These are phyloP conservation scores for Didymodactylos carnosus DNA, from an alignment of 2,888 invertebrate species.

Conservation along the genomic window DNA sequence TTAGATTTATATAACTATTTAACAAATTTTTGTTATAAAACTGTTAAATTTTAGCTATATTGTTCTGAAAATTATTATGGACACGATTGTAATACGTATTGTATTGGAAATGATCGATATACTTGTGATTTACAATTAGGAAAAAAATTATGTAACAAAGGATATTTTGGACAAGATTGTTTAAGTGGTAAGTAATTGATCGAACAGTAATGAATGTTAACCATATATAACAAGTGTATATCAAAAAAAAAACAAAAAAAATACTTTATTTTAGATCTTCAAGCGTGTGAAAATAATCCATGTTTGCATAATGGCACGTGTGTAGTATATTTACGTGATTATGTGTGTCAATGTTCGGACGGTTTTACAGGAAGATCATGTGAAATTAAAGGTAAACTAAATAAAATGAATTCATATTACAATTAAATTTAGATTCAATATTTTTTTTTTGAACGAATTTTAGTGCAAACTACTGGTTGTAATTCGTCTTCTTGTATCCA, in stretches of 20 bases:
- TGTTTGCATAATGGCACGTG: slow-evolving; percentile 11
- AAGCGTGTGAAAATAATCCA: slow-evolving; percentile 9
- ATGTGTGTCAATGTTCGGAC: slow-evolving; percentile 6
- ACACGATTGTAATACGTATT: background rate
- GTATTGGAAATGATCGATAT: background rate
- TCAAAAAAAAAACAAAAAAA: background rate
- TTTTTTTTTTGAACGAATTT: background rate
- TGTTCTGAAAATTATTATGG: slow-evolving; percentile 9
- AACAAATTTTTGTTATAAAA: background rate
- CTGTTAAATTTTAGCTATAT: background rate
- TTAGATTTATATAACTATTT: background rate
- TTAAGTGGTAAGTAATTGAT: background rate
- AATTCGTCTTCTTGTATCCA: background rate
- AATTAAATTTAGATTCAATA: background rate
- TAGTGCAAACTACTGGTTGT: too few species aligned
- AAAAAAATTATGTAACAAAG: slow-evolving; percentile 3
- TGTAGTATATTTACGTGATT: background rate
- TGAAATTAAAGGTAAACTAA: slow-evolving; percentile 5
- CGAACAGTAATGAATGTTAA: background rate
- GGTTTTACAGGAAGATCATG: slow-evolving; percentile 11
- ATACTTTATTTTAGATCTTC: background rate
- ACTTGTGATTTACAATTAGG: slow-evolving; percentile 3
- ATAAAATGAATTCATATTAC: background rate
- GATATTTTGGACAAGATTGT: slow-evolving; percentile 6
- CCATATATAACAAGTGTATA: background rate